Base-by-base conservation (phyloP, 2,797 vertebrate genomes). In the Tachyglossus aculeatus region DNA sequence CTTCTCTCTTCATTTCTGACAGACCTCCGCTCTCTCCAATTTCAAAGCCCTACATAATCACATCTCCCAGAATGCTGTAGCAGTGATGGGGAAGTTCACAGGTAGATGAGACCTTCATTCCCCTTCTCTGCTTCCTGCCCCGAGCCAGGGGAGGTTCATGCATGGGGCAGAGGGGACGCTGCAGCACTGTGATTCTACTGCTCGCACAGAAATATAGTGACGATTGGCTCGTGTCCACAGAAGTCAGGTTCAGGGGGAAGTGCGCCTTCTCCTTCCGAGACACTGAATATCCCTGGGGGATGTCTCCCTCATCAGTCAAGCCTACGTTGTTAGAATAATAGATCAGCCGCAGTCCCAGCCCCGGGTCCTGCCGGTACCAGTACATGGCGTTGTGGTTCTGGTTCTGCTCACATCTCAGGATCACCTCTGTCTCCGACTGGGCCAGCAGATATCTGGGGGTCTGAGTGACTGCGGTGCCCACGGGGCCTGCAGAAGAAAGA, bases 391-490 rank as follows among this genome's bases (percentile, higher is more conserved):
- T 9, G 9, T 83, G 72, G n/a, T 53, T 63, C 5, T 76, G 18
- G 5, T 39, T 15, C 25, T 24, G 32, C 3, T 13, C 4, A 25
- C 22, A 53, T 1, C 15, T 41, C 4, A 53, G 14, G 3, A 2
- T n/a, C 50, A 4, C 39, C 0, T 45, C 60, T 32, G 7, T 39
- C 33, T 71, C 68, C 8, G 19, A 50, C 27, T 19, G 56, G 64
- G 37, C 29, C 21, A 84, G 21, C 4, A 80, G 45, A 9, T 74
- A 0, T 64, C 56, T 74, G 0, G 32, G 67, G 12, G 3, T 38
- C 43, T 84, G 80, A 22, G 14, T 77, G 56, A 87, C 55, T 14
- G 16, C 2, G 0, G 62, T 32, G 55, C 73, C 45, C 9, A 24
- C 1, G 3, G 22, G 9, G 1, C 41, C 83, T 83, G 27, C 38